Percentiles rank a stretch among this genome's conserved stretches.
These are phyloP conservation scores for Drepanosiphum platanoidis DNA, from an alignment of 2,888 invertebrate genomes.

Conservation along the genomic window DNA sequence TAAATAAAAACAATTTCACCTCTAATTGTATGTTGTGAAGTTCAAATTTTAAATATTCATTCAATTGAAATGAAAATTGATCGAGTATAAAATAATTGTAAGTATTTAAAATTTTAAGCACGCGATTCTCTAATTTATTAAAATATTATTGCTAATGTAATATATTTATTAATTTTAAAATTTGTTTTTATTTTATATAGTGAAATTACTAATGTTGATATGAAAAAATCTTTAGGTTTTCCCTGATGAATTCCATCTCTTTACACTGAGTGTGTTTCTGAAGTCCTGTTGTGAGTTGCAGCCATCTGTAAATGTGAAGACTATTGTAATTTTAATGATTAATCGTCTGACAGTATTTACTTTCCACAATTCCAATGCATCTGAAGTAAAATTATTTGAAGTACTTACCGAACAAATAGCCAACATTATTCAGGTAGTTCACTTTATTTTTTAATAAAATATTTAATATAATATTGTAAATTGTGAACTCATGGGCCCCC, in stretches of 20 bases:
- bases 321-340: slow-evolving; percentile 95
- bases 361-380: slow-evolving; percentile 76
- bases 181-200: neutral
- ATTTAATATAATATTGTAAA: too few species aligned
- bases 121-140: too few species aligned
- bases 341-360: slow-evolving; percentile 88
- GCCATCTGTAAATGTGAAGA: slow-evolving; percentile 95
- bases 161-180: too few species aligned
- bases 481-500: too few species aligned
- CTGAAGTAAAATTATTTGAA: slow-evolving; percentile 94
- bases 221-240: slow-evolving; percentile 76
- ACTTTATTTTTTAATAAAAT: neutral
- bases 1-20: too few species aligned
- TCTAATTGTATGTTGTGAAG: too few species aligned
- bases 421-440: slow-evolving; percentile 85
- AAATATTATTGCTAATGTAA: too few species aligned
- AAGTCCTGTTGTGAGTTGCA: slow-evolving; percentile 97
- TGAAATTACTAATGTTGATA: slow-evolving; percentile 57
- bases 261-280: slow-evolving; percentile 92
- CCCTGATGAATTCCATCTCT: slow-evolving; percentile 98
- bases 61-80: too few species aligned
- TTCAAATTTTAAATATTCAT: too few species aligned
- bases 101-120: too few species aligned
- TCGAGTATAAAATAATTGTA: too few species aligned
- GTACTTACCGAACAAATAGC: slow-evolving; percentile 98